Percentiles rank a stretch among this genome's conserved stretches.
Evolutionary conservation across 2,888 invertebrate genomes (phyloP).

Genomic region (Scrobipalpa costella): DNA sequence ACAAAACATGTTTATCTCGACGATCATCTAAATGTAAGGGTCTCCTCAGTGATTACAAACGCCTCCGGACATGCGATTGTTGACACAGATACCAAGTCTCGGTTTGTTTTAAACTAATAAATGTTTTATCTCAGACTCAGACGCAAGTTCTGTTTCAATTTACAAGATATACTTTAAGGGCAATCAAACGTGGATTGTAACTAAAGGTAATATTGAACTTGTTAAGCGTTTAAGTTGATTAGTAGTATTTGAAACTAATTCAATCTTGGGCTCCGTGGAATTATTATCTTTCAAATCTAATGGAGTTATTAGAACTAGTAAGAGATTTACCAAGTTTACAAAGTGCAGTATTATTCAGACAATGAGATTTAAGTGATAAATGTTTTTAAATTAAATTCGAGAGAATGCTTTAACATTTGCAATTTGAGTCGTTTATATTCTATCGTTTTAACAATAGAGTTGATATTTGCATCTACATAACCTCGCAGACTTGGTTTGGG

Average conservation of each 20-base stretch:
- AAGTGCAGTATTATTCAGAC: background rate
- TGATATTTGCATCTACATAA: background rate
- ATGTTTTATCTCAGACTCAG: constrained; percentile 43
- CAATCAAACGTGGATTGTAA: constrained; percentile 35
- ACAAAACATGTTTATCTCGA: constrained; percentile 63
- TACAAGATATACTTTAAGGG: constrained; percentile 32
- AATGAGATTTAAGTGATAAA: background rate
- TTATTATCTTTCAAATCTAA: background rate
- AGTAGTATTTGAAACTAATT: constrained; percentile 21
- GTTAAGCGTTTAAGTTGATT: constrained; percentile 25
- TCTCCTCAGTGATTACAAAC: constrained; percentile 56
- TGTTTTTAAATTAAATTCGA: background rate
- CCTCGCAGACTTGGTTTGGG: constrained; percentile 15
- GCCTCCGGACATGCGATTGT: constrained; percentile 65
- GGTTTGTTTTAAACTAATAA: constrained; percentile 45
- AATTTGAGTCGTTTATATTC: background rate
- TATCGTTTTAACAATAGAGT: background rate
- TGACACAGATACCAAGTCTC: constrained; percentile 50
- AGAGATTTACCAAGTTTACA: background rate
- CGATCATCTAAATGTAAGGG: constrained; percentile 69
- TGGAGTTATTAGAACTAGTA: background rate
- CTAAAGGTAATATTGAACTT: constrained; percentile 35
- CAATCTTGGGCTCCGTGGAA: constrained; percentile 23
- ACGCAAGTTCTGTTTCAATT: constrained; percentile 35
- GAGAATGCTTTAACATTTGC: no score